Base-by-base conservation (phyloP, 2,113 vertebrate species). In the Stomatorhinus ivindoensis region DNA sequence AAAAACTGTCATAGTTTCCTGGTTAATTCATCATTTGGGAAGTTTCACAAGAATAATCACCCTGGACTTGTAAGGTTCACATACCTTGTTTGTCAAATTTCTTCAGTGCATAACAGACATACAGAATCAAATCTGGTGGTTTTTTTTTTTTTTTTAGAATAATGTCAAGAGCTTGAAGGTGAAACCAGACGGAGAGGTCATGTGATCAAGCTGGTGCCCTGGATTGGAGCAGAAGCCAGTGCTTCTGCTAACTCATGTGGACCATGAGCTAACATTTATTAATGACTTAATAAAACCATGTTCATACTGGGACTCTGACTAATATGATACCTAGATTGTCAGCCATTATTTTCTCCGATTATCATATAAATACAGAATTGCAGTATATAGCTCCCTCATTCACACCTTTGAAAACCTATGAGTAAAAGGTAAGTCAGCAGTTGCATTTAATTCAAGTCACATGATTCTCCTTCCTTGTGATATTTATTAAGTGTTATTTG, bases 251-350 rank as follows among this genome's bases (percentile, higher is more conserved):
- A n/a, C n/a, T 82, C 47, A 65, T 89, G 86, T 90, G 87, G 76
- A 90, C 27, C 3, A 61, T 55, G 55, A 55, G 55, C 80, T 80
- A 50, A 89, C 51, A 76, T 87, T 87, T 84, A 89, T 44, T 87
- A 89, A 35, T 85, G 89, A 46, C 61, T 83, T 83, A 84, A 91
- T 90, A 55, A 91, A 91, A 80, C 47, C 58, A 39, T 47, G 35
- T 61, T 87, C 87, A 84, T 80, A 53, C 58, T 85, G 44, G 15
- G 51, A 82, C 21, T 90, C 87, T 69, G 82, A 86, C 87, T 88
- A 27, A 51, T 76, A 35, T 76, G 73, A 86, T 4, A 83, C 85
- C 84, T 73, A 27, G 11, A 73, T 53, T 35, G 65, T 24, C 65
- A 31, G 83, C 17, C 87, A 89, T 89, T 61, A 89, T 76, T 88